Base-by-base conservation (phyloP, 1,140 invertebrate species). In the Drosophila persimilis region DNA sequence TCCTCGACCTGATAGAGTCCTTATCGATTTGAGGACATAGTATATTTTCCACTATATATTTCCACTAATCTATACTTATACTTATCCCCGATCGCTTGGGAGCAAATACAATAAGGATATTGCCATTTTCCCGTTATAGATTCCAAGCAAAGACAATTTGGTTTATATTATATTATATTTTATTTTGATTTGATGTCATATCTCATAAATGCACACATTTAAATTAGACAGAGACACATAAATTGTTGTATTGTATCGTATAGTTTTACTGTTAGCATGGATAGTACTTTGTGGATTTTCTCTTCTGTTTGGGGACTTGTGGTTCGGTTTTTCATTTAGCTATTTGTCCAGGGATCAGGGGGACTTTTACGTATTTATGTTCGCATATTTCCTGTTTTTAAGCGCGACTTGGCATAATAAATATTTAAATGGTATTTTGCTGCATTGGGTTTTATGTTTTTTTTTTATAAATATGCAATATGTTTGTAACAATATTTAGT, bases 401-500 rank as follows among this genome's bases (percentile, higher is more conserved):
- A 84, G 80, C 81, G 77, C 81, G 69, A 52, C 85, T 77, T 81
- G 83, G 83, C 83, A 81, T 85, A 77, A 77, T 85, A 85, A 75
- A 78, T 78, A 62, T 74, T 77, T 78, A 63, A 83, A 79, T 83
- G 77, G 75, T 76, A 43, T 59, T 62, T 60, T 50, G 50, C 59
- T 72, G 65, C 17, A 61, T 53, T 61, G 66, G 48, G 50, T 24
- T 24, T 24, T 24, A 3, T 24, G 24, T 4, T 39, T 13, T 3
- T 15, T 35, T 56, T 74, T 63, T 86, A 86, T 85, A 86, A 86
- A 81, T 85, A 83, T 77, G 80, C 65, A 80, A 81, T 86, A 88
- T 88, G 78, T 81, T 86, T 86, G 70, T 86, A 86, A 86, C 81
- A 86, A 86, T 86, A 88, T 88, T 81, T 74, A 88, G 74, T 77